These are phyloP conservation scores for Ametastegia equiseti DNA, from an alignment of 2,888 invertebrate species.

Conservation along the genomic window DNA sequence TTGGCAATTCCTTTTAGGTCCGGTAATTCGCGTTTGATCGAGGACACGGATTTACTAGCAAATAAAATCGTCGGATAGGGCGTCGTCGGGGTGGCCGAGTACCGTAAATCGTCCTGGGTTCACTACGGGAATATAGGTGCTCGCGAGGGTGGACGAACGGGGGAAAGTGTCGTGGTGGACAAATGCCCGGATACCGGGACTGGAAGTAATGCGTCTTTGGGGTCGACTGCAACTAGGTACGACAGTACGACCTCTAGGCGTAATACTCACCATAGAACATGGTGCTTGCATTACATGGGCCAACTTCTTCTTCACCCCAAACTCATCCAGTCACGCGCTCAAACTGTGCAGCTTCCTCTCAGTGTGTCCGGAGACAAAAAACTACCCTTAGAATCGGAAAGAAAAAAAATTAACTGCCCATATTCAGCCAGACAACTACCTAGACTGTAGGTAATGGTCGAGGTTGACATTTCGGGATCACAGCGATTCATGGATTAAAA, in stretches of 20 bases:
- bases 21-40: slow-evolving; percentile 38
- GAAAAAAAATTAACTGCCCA: slow-evolving; percentile 10
- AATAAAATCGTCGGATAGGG: slow-evolving; percentile 36
- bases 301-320: neutral
- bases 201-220: slow-evolving; percentile 75
- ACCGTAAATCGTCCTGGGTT: slow-evolving; percentile 29
- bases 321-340: neutral
- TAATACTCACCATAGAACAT: neutral
- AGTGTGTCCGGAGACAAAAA: slow-evolving; percentile 40
- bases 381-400: neutral
- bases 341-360: slow-evolving; percentile 4
- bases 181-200: slow-evolving; percentile 75
- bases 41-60: slow-evolving; percentile 24
- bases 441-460: neutral
- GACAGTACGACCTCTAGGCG: slow-evolving; percentile 24
- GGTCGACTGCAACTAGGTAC: slow-evolving; percentile 1
- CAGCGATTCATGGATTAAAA: neutral
- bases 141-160: neutral
- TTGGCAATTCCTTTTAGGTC: neutral
- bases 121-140: neutral
- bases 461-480: neutral
- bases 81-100: slow-evolving; percentile 25
- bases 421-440: neutral
- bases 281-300: neutral
- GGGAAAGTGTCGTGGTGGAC: slow-evolving; percentile 72